These are phyloP conservation scores for Gerris lacustris DNA, from an alignment of 2,888 invertebrate genomes.

Conservation along the genomic window DNA sequence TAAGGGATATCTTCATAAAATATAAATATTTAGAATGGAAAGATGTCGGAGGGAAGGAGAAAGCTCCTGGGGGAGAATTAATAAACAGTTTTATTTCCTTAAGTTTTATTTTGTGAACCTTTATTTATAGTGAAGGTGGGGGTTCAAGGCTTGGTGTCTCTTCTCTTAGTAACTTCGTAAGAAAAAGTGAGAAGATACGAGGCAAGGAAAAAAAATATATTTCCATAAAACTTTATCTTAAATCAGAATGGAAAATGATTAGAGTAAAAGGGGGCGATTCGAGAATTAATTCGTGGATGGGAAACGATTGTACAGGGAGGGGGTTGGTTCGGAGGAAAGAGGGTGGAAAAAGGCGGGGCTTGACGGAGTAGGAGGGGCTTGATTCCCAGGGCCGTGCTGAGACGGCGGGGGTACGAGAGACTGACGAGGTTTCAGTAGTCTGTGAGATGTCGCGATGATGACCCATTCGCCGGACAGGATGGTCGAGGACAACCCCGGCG, in stretches of 20 bases:
- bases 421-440: slow-evolving; percentile 7
- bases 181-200: background rate
- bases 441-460: slow-evolving; percentile 6
- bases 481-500: background rate
- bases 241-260: background rate
- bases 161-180: background rate
- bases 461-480: slow-evolving; percentile 1
- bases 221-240: slow-evolving; percentile 3
- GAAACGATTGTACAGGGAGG: background rate
- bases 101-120: background rate
- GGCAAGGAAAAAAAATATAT: background rate
- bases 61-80: background rate
- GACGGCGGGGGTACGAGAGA: background rate
- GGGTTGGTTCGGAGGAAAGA: background rate
- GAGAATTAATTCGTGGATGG: slow-evolving; percentile 1
- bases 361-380: background rate
- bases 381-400: background rate
- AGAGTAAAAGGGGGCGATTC: slow-evolving; percentile 1
- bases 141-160: background rate
- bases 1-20: no score
- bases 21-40: no score
- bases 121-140: background rate
- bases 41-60: background rate
- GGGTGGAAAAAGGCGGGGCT: slow-evolving; percentile 1
- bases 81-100: background rate